Percentiles rank a stretch among this genome's conserved stretches.
phyloP scores from a whole-genome alignment of 2,888 invertebrate genomes.

The Drosophila hawaiiensis region DNA sequence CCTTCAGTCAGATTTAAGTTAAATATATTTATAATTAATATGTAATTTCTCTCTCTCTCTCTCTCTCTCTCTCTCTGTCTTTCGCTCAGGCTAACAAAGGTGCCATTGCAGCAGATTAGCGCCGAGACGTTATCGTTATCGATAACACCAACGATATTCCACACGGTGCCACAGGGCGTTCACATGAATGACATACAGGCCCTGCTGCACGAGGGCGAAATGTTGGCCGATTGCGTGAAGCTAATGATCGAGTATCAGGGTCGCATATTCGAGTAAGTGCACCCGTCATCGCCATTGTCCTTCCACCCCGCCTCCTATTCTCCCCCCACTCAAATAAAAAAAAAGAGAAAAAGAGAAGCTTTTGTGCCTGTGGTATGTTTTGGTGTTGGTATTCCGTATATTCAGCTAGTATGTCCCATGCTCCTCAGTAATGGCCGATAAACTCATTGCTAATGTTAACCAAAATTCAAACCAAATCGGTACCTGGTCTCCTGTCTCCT shows the following conservation, averaged over 20 bases:
- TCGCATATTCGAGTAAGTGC: constrained; percentile 84
- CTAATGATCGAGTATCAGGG: constrained; percentile 83
- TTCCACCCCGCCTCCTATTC: background rate
- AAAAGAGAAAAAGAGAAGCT: constrained; percentile 4
- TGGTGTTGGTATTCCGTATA: constrained; percentile 35
- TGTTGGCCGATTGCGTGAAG: constrained; percentile 81
- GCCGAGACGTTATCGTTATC: constrained; percentile 83
- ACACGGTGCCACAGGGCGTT: constrained; percentile 78
- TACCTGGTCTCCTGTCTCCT: constrained; percentile 17
- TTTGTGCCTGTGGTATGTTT: constrained; percentile 46
- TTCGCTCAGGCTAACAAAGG: constrained; percentile 79
- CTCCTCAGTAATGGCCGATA: constrained; percentile 22
- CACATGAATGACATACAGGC: constrained; percentile 80
- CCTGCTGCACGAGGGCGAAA: constrained; percentile 81
- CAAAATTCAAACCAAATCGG: constrained; percentile 16
- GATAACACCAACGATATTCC: constrained; percentile 83
- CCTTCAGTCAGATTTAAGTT: background rate
- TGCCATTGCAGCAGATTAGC: constrained; percentile 83
- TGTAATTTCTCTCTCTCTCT: background rate
- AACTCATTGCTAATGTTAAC: constrained; percentile 8
- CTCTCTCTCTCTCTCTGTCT: background rate
- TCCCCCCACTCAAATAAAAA: background rate
- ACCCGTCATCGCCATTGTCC: constrained; percentile 4
- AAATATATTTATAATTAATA: too few species aligned
- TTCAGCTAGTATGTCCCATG: constrained; percentile 4